Evolutionary conservation across 1,140 invertebrate genomes (phyloP), one percentile per base, ranked within the genome.

Genomic region (Argopecten irradians): DNA sequence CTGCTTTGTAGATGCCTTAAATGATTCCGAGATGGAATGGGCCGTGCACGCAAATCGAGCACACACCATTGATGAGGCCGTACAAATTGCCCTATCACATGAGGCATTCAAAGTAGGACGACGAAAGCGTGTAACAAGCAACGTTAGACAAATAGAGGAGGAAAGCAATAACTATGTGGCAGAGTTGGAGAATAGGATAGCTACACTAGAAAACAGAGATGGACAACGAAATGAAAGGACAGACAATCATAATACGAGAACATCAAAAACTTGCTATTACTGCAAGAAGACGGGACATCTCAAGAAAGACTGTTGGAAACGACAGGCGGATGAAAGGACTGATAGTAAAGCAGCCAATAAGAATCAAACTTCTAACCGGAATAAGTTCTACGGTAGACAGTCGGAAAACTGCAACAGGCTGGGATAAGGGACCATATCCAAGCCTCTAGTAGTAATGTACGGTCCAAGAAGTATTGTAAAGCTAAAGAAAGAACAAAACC

Each of bases 1-100:
- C 14, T 55, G 84, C 34, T 89, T 89, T 41, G 55, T 91, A 28
- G 86, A 91, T 71, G 82, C 90, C n/a, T 43, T 89, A n/a, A 82
- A 84, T 34, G 87, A 85, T 22, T n/a, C 90, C 2, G 90, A 90
- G 0, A 84, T 90, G 36, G 46, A 87, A 34, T 84, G 86, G 33
- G 32, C 85, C 0, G 82, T 88, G n/a, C 86, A 89, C 19, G 86
- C 88, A 34, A 82, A 46, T 13, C 83, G 86, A 46, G 41, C 88
- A 7, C 46, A 41, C 33, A 82, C 71, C 16, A 41, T 91, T 14
- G 88, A 89, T 34, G 90, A 91, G 9, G 86, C 84, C 7, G 84
- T 91, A 32, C 16, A 71, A 5, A 46, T 87, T 46, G 90, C 88
- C 22, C 34, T 88, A 1, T 88, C 87, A 86, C 43, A 82, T 28